phyloP scores from a whole-genome alignment of 2,113 vertebrate species.

The Crypturellus undulatus region DNA sequence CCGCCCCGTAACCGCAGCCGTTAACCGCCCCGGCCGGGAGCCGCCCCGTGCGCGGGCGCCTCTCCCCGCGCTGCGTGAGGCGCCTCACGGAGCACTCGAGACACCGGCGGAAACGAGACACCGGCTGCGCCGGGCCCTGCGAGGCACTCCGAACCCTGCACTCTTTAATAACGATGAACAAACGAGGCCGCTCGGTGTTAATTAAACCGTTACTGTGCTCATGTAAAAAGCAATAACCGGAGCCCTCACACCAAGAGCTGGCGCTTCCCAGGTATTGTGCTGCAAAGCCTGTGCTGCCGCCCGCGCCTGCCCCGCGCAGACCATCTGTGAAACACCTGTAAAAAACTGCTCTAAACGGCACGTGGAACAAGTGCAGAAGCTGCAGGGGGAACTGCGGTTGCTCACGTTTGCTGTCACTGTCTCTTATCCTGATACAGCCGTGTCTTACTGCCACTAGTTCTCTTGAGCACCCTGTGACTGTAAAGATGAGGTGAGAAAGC shows the following conservation, averaged over 20 bases:
- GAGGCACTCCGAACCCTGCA: background rate
- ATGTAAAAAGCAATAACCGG: background rate
- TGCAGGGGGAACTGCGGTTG: background rate
- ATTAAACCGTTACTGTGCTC: background rate
- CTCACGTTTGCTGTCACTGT: background rate
- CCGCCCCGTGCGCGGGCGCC: no score
- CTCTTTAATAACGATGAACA: background rate
- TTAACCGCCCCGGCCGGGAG: no score
- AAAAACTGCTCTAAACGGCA: background rate
- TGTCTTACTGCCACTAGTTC: background rate
- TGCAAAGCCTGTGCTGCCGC: no score
- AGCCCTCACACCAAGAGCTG: background rate
- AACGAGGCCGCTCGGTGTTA: background rate
- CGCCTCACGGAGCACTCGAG: no score
- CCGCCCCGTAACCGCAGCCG: no score
- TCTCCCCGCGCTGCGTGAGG: no score
- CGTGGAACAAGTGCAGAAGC: background rate
- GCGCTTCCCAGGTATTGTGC: no score
- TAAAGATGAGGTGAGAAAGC: background rate
- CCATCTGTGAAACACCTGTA: background rate
- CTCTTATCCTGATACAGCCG: background rate
- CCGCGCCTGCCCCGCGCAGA: no score
- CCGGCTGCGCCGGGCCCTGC: background rate
- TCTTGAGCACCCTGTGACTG: background rate
- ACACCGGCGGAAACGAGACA: background rate